These are phyloP conservation scores for Tachypleus tridentatus DNA, from an alignment of 1,140 invertebrate genomes.

Conservation along the genomic window DNA sequence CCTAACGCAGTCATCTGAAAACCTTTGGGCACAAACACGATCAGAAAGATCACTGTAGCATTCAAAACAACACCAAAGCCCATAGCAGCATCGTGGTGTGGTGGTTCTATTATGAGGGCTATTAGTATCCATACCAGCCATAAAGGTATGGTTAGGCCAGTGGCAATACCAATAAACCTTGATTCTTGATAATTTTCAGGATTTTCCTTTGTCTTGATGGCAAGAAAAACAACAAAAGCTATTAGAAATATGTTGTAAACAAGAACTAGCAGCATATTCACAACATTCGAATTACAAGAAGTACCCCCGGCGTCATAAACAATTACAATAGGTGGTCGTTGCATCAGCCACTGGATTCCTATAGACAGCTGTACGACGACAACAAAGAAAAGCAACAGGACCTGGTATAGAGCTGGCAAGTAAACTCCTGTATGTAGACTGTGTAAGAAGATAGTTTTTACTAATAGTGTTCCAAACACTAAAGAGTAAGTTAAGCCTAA, in stretches of 20 bases:
- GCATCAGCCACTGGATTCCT: conserved; percentile 31
- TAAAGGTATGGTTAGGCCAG: conserved; percentile 66
- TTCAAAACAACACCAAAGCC: conserved; percentile 74
- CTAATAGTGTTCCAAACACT: conserved; percentile 80
- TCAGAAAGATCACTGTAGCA: conserved; percentile 66
- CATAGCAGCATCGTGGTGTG: conserved; percentile 63
- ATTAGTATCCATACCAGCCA: conserved; percentile 64
- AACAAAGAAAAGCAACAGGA: conserved; percentile 74
- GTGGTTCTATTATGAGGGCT: conserved; percentile 39
- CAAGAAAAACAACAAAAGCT: conserved; percentile 65
- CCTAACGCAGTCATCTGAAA: conserved; percentile 77
- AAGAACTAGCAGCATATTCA: conserved; percentile 47
- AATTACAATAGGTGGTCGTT: too few relatives aligned
- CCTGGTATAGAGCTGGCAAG: conserved; percentile 80
- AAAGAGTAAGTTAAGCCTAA: conserved; percentile 74
- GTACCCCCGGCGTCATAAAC: conserved; percentile 13
- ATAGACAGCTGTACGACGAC: conserved; percentile 60
- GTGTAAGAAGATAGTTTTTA: conserved; percentile 86
- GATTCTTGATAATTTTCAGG: conserved; percentile 85
- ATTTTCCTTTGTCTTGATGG: conserved; percentile 58
- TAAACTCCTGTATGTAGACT: conserved; percentile 84
- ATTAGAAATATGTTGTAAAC: conserved; percentile 71
- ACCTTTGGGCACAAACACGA: conserved; percentile 72
- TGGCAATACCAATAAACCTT: conserved; percentile 71
- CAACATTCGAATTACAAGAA: conserved; percentile 41